Percentiles rank a stretch among this genome's conserved stretches.
Evolutionary conservation across 2,888 invertebrate genomes (phyloP).

Genomic region (Orthosia gothica): DNA sequence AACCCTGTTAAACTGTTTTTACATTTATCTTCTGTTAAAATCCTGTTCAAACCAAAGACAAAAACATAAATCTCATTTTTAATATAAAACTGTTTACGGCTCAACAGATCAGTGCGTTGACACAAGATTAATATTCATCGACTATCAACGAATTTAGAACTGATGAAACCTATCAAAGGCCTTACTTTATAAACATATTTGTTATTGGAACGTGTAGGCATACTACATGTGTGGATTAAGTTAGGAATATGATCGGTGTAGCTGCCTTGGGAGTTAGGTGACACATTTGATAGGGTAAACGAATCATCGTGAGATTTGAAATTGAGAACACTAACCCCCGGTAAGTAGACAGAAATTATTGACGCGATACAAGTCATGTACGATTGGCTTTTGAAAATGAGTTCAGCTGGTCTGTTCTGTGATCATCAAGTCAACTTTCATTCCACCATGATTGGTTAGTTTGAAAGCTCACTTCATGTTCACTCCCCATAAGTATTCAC

Average conservation of each 20-base stretch:
- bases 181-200: slow-evolving; percentile 10
- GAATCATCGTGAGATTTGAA: not conserved
- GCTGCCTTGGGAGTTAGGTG: not conserved
- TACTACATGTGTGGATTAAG: not conserved
- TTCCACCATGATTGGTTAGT: too few relatives aligned
- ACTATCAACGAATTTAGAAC: slow-evolving; percentile 6
- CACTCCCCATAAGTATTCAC: too few relatives aligned
- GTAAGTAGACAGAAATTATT: too few relatives aligned
- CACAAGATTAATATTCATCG: slow-evolving; percentile 42
- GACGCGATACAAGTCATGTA: too few relatives aligned
- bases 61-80: not conserved
- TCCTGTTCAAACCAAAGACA: not conserved
- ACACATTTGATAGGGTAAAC: not conserved
- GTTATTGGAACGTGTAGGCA: slow-evolving; percentile 5
- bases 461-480: too few relatives aligned
- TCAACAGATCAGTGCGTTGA: not conserved
- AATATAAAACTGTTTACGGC: not conserved
- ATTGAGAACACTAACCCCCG: not conserved
- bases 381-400: too few relatives aligned
- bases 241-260: slow-evolving; percentile 16
- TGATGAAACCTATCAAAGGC: slow-evolving; percentile 23
- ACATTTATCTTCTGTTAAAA: not conserved
- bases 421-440: too few relatives aligned
- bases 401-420: too few relatives aligned
- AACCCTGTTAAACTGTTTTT: too few relatives aligned